phyloP scores from a whole-genome alignment of 1,140 invertebrate genomes.

The Colletes gigas region DNA sequence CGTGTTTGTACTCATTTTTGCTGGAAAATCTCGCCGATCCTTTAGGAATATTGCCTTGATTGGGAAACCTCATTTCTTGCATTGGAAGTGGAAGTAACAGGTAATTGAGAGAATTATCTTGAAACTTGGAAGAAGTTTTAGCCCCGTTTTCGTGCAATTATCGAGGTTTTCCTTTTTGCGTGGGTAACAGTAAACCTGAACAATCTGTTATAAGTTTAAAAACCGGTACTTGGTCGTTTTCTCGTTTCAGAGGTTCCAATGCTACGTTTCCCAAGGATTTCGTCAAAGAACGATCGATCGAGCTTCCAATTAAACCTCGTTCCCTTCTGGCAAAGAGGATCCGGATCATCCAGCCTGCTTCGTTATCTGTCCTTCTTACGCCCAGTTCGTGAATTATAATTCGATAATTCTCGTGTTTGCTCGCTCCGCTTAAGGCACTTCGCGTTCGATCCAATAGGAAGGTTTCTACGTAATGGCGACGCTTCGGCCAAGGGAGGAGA shows the following conservation, averaged over 20 bases:
- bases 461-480: conserved; percentile 6
- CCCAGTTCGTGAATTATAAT: conserved; percentile 4
- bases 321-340: background rate
- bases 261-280: background rate
- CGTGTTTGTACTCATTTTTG: too few relatives aligned
- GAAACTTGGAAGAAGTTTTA: too few relatives aligned
- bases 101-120: too few relatives aligned
- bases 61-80: too few relatives aligned
- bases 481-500: background rate
- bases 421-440: background rate
- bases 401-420: conserved; percentile 31
- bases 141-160: too few relatives aligned
- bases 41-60: too few relatives aligned
- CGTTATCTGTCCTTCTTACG: conserved; percentile 18
- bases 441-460: background rate
- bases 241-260: background rate
- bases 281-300: background rate
- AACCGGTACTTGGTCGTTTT: background rate
- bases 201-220: too few relatives aligned
- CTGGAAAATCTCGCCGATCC: too few relatives aligned
- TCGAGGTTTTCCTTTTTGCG: too few relatives aligned
- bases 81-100: too few relatives aligned
- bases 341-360: background rate
- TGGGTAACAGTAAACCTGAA: too few relatives aligned
- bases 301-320: conserved; percentile 24